Conservation (phyloP, 2,113 vertebrate genomes). For the Prolemur simus region DNA sequence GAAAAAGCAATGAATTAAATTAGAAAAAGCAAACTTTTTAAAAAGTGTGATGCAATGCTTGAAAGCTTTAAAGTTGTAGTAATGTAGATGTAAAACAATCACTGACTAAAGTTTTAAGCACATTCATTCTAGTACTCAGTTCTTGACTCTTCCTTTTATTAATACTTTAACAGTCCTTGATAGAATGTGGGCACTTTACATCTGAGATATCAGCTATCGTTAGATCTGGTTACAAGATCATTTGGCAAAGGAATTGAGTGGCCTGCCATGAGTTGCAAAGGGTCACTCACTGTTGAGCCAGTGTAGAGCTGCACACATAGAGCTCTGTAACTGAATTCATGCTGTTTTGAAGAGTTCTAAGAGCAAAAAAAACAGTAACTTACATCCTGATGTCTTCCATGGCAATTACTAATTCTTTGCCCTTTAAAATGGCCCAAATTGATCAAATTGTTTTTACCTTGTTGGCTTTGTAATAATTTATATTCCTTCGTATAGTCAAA, state of each 20-base stretch:
- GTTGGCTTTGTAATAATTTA: background rate
- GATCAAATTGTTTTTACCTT: background rate
- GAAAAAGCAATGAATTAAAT: background rate
- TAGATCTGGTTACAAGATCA: background rate
- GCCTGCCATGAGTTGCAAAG: background rate
- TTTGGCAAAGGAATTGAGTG: background rate
- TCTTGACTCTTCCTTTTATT: background rate
- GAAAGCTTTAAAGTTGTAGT: conserved; percentile 1
- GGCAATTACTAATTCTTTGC: background rate
- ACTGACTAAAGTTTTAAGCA: background rate
- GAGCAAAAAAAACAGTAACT: background rate
- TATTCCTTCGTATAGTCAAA: background rate
- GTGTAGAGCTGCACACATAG: too few species aligned
- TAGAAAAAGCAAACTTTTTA: background rate
- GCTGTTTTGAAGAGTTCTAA: background rate
- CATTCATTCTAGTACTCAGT: background rate
- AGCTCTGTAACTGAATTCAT: background rate
- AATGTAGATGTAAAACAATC: background rate
- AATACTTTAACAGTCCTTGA: background rate
- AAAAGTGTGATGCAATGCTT: background rate
- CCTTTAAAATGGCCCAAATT: background rate
- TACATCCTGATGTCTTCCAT: background rate
- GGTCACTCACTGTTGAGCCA: background rate
- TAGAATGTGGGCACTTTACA: background rate
- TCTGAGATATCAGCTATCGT: background rate